Evolutionary conservation across 2,888 invertebrate genomes (phyloP).

Genomic region (Agapetus fuscipes): DNA sequence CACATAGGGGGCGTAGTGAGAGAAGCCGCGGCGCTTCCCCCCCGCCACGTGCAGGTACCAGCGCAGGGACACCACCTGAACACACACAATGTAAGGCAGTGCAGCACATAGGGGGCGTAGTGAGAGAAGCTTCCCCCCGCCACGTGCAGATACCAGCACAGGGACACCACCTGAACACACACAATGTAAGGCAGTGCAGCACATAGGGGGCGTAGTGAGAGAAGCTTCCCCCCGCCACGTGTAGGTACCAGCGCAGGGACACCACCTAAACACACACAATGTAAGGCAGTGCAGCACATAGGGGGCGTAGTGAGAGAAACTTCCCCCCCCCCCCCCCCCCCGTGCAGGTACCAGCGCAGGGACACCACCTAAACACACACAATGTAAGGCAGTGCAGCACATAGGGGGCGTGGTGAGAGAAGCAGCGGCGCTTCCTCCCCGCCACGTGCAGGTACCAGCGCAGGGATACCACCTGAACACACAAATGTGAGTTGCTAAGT

Average conservation of each 20-base stretch:
- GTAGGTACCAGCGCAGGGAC: constrained; percentile 66
- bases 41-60: constrained; percentile 56
- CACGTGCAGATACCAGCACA: constrained; percentile 61
- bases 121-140: constrained; percentile 25
- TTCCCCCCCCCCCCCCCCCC: no score
- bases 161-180: constrained; percentile 56
- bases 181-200: constrained; percentile 55
- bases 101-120: constrained; percentile 47
- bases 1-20: constrained; percentile 38
- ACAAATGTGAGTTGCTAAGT: no score
- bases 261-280: no score
- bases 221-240: constrained; percentile 33
- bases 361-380: constrained; percentile 73
- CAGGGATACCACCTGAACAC: constrained; percentile 52
- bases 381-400: constrained; percentile 57
- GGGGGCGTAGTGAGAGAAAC: constrained; percentile 31
- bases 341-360: constrained; percentile 64
- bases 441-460: constrained; percentile 60
- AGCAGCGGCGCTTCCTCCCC: constrained; percentile 20
- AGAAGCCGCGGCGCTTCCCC: constrained; percentile 19
- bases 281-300: constrained; percentile 53
- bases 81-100: constrained; percentile 43
- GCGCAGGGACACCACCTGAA: constrained; percentile 56
- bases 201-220: constrained; percentile 38
- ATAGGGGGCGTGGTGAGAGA: constrained; percentile 36